Evolutionary conservation across 1,140 invertebrate genomes (phyloP).

Genomic region (Drosophila jambulina): DNA sequence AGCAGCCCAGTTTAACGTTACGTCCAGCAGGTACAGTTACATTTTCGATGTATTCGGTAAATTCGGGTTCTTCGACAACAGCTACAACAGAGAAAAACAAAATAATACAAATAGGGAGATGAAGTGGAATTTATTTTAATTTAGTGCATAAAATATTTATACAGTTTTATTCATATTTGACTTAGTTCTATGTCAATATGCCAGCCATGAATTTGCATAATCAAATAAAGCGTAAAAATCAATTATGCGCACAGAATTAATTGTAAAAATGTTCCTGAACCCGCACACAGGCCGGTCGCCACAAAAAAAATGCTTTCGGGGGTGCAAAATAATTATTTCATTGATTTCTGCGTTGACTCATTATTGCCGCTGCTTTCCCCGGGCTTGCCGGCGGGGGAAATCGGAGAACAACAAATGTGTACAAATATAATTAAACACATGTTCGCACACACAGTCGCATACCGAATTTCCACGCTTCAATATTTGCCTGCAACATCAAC

Average conservation of each 20-base stretch:
- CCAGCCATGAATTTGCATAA: conserved; percentile 48
- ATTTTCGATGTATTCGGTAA: conserved; percentile 90
- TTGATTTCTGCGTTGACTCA: conserved; percentile 50
- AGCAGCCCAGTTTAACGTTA: conserved; percentile 94
- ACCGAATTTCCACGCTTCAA: conserved; percentile 10
- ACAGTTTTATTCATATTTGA: conserved; percentile 38
- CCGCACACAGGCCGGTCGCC: too few species aligned
- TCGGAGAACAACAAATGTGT: conserved; percentile 26
- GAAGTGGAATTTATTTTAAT: conserved; percentile 23
- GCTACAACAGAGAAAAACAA: conserved; percentile 86
- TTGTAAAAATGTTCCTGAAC: conserved; percentile 43
- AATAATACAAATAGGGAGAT: background rate
- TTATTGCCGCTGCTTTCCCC: conserved; percentile 33
- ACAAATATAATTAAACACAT: conserved; percentile 52
- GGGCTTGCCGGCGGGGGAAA: conserved; percentile 9
- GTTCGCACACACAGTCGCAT: conserved; percentile 20
- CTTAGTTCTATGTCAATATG: conserved; percentile 40
- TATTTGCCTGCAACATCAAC: conserved; percentile 67
- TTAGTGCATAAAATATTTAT: conserved; percentile 60
- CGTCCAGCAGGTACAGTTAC: conserved; percentile 92
- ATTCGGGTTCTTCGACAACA: conserved; percentile 89
- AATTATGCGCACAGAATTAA: conserved; percentile 58
- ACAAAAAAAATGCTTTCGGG: conserved; percentile 33
- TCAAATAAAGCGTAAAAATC: conserved; percentile 69
- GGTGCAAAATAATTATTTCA: conserved; percentile 53